Evolutionary conservation across 2,888 invertebrate species (phyloP), one percentile per base, ranked within the genome.

Genomic region (Malthinus seriepunctatus): DNA sequence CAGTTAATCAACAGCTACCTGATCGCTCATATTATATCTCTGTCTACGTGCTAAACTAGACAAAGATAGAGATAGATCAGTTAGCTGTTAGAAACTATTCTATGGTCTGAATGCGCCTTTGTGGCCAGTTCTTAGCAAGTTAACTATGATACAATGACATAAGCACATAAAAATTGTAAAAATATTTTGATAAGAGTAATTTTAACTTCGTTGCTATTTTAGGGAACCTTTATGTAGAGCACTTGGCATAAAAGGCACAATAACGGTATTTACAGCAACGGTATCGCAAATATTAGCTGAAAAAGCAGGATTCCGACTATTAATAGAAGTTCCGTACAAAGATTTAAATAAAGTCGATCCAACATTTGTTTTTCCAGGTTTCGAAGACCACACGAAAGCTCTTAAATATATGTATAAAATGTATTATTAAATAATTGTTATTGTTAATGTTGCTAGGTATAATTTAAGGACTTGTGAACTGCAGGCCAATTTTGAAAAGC

Each of bases 211-310:
- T 23, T 23, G 23, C 5, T 23, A 23, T 23, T 61, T 14, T 11
- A 84, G 84, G 60, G 73, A 82, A 50, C 81, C 81, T 0, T 71
- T 84, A 1, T 83, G 83, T 75, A 80, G 79, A 65, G 80, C 83
- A 0, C 68, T 83, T 0, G 78, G 76, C 9, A 66, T 84, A n/a
- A 80, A 76, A 52, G 76, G 81, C 1, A 82, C 83, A 1, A 79
- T 78, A 0, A 84, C 84, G 0, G 80, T 81, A 0, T 84, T 84
- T 73, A 83, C 84, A 0, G 82, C 83, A 0, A 80, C 76, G 0
- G 80, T 80, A 0, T 83, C 84, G 0, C 84, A 84, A 65, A 75
- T 77, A 0, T 77, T 82, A 2, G 84, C 83, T 1, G 78, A 75
- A 63, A 82, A 80, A 61, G 80, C 80, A 0, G 83, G 83, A 1